Evolutionary conservation across 2,797 vertebrate genomes (phyloP), one percentile per base, ranked within the genome.

Genomic region (Falco berigora): DNA sequence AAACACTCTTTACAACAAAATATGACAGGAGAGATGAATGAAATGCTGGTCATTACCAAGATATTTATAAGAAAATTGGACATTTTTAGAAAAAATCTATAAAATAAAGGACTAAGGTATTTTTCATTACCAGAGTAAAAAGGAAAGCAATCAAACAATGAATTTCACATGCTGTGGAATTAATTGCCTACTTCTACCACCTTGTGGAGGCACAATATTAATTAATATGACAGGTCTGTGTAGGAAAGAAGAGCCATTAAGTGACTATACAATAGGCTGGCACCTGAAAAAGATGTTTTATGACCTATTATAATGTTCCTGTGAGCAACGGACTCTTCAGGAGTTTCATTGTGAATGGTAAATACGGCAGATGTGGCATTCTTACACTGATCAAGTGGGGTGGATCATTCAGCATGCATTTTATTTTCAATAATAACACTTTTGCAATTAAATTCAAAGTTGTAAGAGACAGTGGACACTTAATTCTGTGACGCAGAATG

Each of bases 111-210:
- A 78, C 27, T 50, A 58, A 44, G 18, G 14, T 46, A 50, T 27
- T 80, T 90, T 92, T 92, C 42, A 76, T 78, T 52, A 77, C 8
- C 14, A 62, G 20, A 64, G 5, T 62, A 84, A 89, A 94, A 73
- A 71, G 30, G 15, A 92, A 94, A 80, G 30, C n/a, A 82, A 90
- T 80, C 25, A 73, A 76, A 67, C 36, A 38, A 68, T 20, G 27
- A 84, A 62, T 27, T 25, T 36, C 93, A 38, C 62, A 59, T 67
- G 40, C 56, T 79, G 53, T n/a, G 40, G 71, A 94, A 97, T 96
- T 94, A 96, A 93, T 96, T 96, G 95, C 69, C 80, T 95, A 75
- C 93, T 97, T 96, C 95, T 93, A 97, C 94, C 96, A 96, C 93
- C 95, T 97, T 96, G 94, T 97, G 97, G 95, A 94, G 27, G 62